These are phyloP conservation scores for Danio albolineatus DNA, from an alignment of 2,797 vertebrate species.

Conservation along the genomic window DNA sequence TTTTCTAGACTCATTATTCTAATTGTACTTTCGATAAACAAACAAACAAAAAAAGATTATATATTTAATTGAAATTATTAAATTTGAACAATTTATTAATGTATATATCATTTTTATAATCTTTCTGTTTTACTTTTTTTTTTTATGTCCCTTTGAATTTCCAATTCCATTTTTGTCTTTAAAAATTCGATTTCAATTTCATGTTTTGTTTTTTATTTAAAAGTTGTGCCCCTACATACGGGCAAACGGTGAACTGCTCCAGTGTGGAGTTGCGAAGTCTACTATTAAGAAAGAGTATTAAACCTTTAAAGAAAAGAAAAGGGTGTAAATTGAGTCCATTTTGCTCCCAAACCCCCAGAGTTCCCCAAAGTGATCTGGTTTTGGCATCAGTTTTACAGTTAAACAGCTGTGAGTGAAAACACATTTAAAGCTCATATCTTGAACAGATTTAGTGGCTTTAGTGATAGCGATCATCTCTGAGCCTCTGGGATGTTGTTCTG, in stretches of 20 bases:
- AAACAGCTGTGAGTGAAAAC: conserved; percentile 34
- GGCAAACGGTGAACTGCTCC: neutral
- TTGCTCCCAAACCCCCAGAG: neutral
- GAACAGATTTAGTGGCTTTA: conserved; percentile 36
- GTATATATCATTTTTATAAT: no score
- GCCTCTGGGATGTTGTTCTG: conserved; percentile 38
- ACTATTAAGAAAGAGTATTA: neutral
- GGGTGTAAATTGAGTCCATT: neutral
- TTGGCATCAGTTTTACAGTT: conserved; percentile 23
- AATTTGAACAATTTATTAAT: no score
- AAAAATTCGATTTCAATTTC: no score
- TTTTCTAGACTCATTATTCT: no score
- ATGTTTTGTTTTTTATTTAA: no score
- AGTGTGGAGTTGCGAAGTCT: neutral
- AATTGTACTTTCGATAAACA: no score
- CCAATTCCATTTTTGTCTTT: no score
- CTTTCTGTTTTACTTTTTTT: no score
- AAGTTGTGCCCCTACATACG: no score
- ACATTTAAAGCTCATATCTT: conserved; percentile 17
- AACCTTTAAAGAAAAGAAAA: neutral
- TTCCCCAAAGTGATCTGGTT: conserved; percentile 18
- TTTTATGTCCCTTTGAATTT: no score
- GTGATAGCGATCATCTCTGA: conserved; percentile 61
- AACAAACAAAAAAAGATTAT: no score
- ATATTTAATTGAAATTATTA: no score